Evolutionary conservation across 2,113 vertebrate species (phyloP).

Genomic region (Martes martes): DNA sequence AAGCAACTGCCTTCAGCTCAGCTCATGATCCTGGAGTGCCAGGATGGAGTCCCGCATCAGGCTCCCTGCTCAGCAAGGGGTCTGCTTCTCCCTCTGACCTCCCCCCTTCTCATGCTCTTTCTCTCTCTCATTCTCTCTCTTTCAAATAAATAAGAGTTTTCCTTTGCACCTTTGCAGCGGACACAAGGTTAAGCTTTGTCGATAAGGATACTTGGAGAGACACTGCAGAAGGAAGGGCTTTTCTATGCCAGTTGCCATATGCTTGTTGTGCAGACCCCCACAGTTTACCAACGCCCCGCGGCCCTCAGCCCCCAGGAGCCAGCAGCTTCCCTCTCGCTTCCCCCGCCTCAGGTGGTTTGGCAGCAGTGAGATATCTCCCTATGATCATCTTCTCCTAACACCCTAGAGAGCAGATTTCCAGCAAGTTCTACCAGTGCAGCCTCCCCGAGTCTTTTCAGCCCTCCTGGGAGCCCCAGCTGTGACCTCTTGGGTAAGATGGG

Average conservation of each 20-base stretch:
- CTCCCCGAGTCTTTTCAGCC: background rate
- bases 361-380: background rate
- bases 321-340: background rate
- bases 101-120: no score
- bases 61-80: no score
- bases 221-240: background rate
- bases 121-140: no score
- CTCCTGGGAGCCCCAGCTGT: background rate
- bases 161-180: background rate
- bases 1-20: no score
- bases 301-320: background rate
- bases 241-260: background rate
- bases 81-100: no score
- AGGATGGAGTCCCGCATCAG: no score
- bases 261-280: background rate
- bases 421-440: background rate
- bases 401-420: background rate
- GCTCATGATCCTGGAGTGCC: no score
- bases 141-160: background rate
- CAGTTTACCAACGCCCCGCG: rapidly evolving
- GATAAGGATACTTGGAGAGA: background rate
- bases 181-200: background rate
- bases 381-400: background rate
- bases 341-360: background rate
- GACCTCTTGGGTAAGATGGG: background rate